These are phyloP conservation scores for Entomyzon cyanotis DNA, from an alignment of 2,113 vertebrate genomes.

Conservation along the genomic window DNA sequence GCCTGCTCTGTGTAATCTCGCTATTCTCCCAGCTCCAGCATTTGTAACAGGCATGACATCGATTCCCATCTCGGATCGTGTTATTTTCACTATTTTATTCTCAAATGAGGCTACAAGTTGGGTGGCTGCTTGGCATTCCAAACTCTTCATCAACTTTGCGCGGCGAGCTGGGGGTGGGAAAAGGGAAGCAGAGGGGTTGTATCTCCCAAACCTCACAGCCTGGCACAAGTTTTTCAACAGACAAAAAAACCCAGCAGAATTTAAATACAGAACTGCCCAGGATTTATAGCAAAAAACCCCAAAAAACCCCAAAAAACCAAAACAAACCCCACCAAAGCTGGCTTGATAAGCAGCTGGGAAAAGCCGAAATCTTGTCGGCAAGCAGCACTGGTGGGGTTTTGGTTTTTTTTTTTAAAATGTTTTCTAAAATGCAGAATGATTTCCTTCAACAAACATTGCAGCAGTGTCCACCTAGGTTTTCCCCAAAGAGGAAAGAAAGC, in stretches of 20 bases:
- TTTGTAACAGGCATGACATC: constrained; percentile 39
- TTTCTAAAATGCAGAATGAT: not conserved
- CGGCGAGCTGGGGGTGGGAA: accelerated
- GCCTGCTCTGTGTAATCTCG: constrained; percentile 19
- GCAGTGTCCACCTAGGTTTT: not conserved
- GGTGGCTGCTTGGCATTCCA: constrained; percentile 48
- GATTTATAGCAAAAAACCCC: not conserved
- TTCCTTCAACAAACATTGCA: not conserved
- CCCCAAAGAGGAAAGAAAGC: not conserved
- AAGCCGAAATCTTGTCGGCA: not conserved
- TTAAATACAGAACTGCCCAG: not conserved
- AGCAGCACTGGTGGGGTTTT: too few relatives aligned
- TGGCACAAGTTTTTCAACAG: not conserved
- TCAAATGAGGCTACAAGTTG: not conserved
- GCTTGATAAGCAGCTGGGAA: not conserved
- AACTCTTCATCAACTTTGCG: not conserved
- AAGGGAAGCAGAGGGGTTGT: not conserved
- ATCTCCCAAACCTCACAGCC: not conserved
- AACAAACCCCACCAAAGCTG: not conserved
- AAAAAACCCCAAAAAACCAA: not conserved
- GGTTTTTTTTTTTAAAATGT: not conserved
- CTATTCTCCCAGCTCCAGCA: constrained; percentile 26
- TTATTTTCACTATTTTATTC: constrained; percentile 51
- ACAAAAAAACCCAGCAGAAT: not conserved
- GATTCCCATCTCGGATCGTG: constrained; percentile 25